Evolutionary conservation across 2,113 vertebrate genomes (phyloP).

Genomic region (Gopherus evgoodei): DNA sequence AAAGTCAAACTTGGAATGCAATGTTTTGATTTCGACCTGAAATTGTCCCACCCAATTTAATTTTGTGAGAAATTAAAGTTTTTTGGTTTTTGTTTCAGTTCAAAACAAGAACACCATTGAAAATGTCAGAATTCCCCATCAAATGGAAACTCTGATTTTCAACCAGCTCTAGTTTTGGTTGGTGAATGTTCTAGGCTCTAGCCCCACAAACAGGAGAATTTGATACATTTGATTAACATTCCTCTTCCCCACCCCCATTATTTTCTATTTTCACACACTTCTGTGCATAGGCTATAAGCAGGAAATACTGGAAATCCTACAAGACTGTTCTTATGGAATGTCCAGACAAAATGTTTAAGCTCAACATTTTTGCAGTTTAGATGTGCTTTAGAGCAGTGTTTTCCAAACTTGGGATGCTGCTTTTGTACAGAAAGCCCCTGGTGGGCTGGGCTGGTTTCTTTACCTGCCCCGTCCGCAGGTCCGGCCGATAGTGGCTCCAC

Average conservation of each 20-base stretch:
- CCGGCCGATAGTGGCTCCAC: no score
- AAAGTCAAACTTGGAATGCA: neutral
- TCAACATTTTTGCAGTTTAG: neutral
- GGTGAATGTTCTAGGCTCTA: neutral
- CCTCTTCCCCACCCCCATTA: neutral
- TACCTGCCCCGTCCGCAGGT: no score
- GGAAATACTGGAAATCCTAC: neutral
- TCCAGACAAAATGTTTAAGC: neutral
- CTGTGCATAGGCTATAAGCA: slow-evolving; percentile 14
- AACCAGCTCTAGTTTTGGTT: neutral
- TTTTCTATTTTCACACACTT: neutral
- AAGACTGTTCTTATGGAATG: neutral
- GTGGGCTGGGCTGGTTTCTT: no score
- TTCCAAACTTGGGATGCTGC: no score
- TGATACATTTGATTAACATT: neutral
- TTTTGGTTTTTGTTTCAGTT: neutral
- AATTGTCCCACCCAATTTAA: neutral
- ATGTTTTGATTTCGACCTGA: neutral
- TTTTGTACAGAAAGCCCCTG: no score
- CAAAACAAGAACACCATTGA: neutral
- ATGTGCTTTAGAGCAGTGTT: neutral
- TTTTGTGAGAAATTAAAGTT: neutral
- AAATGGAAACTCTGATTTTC: neutral
- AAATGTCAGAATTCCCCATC: neutral
- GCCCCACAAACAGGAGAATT: neutral